Percentiles rank a stretch among this genome's conserved stretches.
Evolutionary conservation across 2,113 vertebrate genomes (phyloP).

Genomic region (Cyanoliseus patagonus): DNA sequence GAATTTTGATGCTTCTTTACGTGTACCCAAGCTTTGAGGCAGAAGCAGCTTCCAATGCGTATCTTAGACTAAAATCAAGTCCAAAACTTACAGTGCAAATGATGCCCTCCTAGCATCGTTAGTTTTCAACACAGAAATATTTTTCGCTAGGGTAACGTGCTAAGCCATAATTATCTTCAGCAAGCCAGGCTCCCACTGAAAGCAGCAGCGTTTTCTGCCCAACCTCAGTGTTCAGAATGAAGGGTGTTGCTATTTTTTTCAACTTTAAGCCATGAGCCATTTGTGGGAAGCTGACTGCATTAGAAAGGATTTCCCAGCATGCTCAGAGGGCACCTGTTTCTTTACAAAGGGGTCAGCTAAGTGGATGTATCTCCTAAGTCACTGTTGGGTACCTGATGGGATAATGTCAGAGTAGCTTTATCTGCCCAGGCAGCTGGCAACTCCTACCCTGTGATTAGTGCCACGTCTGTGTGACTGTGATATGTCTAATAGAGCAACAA

Average conservation of each 20-base stretch:
- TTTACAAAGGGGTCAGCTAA: conserved; percentile 24
- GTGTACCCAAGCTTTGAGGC: not conserved
- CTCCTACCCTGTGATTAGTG: conserved; percentile 43
- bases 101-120: not conserved
- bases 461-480: not conserved
- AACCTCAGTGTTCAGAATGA: not conserved
- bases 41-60: not conserved
- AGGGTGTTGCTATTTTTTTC: not conserved
- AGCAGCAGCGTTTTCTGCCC: not conserved
- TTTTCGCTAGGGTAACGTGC: not conserved
- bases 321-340: conserved; percentile 14
- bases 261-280: not conserved
- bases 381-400: conserved; percentile 38
- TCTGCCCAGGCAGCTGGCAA: conserved; percentile 43
- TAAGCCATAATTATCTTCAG: not conserved
- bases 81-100: not conserved
- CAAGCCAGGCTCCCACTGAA: not conserved
- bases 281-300: not conserved
- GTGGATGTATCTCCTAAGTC: conserved; percentile 5
- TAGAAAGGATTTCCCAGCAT: conserved; percentile 28
- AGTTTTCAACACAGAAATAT: not conserved
- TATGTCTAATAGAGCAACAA: conserved; percentile 18
- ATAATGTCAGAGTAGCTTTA: conserved; percentile 47
- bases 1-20: not conserved
- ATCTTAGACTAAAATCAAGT: not conserved